Conservation (phyloP, 2,113 vertebrate species). For the Cervus canadensis region DNA sequence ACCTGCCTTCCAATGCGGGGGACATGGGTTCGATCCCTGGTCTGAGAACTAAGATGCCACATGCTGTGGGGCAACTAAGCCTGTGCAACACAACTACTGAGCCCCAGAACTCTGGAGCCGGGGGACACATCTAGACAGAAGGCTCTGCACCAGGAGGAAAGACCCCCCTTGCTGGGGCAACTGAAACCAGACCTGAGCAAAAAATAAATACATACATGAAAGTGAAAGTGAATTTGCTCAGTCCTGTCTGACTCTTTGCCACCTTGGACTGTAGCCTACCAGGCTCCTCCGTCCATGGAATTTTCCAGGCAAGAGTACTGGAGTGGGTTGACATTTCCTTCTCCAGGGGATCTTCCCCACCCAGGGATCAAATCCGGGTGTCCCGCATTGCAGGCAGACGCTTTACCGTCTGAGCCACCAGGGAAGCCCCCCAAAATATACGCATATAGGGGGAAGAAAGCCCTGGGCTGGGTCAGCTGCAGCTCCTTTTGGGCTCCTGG, state of each 20-base stretch:
- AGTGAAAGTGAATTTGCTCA: no score
- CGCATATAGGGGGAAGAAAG: not conserved
- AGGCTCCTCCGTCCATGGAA: no score
- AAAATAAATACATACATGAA: not conserved
- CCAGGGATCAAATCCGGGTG: no score
- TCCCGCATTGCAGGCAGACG: no score
- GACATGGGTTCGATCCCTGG: not conserved
- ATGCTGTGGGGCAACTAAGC: not conserved
- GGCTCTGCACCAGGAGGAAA: not conserved
- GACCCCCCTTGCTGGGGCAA: not conserved
- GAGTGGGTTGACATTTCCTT: no score
- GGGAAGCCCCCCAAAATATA: no score
- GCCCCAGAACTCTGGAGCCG: not conserved
- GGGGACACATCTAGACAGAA: not conserved
- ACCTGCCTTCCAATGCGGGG: not conserved
- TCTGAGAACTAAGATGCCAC: not conserved
- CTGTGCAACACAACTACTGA: not conserved
- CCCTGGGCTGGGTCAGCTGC: accelerated
- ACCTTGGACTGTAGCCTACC: no score
- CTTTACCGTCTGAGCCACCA: no score
- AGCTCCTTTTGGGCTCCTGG: not conserved
- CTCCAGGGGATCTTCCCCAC: no score
- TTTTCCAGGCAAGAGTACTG: no score
- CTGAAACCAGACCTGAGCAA: not conserved
- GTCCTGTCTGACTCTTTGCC: no score